Conservation (phyloP, 2,113 vertebrate genomes). For the Montifringilla adamsi region DNA sequence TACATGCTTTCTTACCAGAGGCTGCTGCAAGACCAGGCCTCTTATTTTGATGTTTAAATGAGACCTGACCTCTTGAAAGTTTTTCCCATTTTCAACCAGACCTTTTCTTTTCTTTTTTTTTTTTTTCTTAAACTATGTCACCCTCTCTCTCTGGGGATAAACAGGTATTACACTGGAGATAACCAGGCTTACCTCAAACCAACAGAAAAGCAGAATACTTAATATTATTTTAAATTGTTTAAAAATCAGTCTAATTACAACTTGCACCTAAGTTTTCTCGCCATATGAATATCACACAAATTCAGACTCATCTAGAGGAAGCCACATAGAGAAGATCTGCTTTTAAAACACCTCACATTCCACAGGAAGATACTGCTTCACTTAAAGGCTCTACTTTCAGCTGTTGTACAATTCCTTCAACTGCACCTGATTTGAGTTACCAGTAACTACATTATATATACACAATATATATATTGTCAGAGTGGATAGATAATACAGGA, state of each 20-base stretch:
- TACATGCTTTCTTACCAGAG: neutral
- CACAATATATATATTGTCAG: neutral
- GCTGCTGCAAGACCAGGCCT: neutral
- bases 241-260: neutral
- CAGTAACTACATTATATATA: neutral
- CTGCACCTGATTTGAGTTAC: neutral
- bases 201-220: neutral
- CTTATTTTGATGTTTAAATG: neutral
- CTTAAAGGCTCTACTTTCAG: neutral
- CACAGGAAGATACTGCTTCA: neutral
- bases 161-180: neutral
- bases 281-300: neutral
- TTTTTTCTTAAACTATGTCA: too few species aligned
- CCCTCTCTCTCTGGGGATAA: neutral
- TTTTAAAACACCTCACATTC: neutral
- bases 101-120: accelerated
- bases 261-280: neutral
- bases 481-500: neutral
- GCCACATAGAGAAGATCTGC: neutral
- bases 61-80: neutral
- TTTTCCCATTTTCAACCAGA: neutral
- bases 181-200: neutral
- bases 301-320: neutral
- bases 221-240: neutral
- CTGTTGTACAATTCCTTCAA: neutral